Conservation (phyloP, 2,113 vertebrate genomes). For the Onychostruthus taczanowskii region DNA sequence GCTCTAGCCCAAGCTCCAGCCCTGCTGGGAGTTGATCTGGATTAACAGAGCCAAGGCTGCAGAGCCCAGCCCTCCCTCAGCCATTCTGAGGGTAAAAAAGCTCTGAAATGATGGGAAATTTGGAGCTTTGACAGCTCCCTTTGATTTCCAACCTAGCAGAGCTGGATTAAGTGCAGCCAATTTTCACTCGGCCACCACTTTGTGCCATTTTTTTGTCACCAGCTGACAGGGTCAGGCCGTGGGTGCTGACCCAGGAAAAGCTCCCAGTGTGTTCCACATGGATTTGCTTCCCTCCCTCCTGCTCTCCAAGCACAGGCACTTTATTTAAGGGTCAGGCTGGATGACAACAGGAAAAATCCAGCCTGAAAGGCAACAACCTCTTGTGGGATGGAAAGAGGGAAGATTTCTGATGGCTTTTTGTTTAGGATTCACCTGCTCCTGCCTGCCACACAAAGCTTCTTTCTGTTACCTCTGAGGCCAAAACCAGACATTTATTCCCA, state of each 20-base stretch:
- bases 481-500: background rate
- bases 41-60: background rate
- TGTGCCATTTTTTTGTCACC: background rate
- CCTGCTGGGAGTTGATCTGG: background rate
- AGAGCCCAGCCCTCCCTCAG: background rate
- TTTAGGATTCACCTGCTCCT: background rate
- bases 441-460: background rate
- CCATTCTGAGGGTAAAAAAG: background rate
- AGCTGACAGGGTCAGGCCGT: background rate
- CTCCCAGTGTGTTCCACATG: fast-evolving
- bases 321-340: background rate
- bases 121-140: background rate
- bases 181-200: background rate
- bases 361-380: background rate
- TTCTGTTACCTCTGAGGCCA: background rate
- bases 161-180: background rate
- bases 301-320: background rate
- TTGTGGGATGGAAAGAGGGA: background rate
- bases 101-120: background rate
- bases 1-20: background rate
- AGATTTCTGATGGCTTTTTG: background rate
- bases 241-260: background rate
- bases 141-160: background rate
- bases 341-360: background rate
- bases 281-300: background rate